Percentiles rank a stretch among this genome's conserved stretches.
phyloP scores from a whole-genome alignment of 2,797 vertebrate genomes.

The Choloepus didactylus region DNA sequence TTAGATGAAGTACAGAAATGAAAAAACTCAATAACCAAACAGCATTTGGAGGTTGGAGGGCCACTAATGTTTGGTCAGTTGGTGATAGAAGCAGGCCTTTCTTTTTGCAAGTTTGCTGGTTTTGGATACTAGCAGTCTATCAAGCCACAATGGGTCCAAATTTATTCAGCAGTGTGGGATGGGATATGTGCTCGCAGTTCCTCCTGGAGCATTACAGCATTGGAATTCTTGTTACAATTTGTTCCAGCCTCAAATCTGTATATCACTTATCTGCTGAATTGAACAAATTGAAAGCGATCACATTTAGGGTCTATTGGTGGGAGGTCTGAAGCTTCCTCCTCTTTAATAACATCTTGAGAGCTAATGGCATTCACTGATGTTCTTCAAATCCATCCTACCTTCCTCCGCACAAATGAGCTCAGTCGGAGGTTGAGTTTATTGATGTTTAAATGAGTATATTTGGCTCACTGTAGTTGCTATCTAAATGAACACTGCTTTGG shows the following conservation, averaged over 20 bases:
- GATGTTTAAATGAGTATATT: slow-evolving; percentile 73
- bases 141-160: background rate
- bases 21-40: background rate
- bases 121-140: background rate
- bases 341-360: slow-evolving; percentile 72
- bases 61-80: background rate
- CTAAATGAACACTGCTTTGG: slow-evolving; percentile 71
- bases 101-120: background rate
- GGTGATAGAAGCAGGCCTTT: background rate
- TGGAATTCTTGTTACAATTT: slow-evolving; percentile 60
- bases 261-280: slow-evolving; percentile 71
- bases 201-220: slow-evolving; percentile 1
- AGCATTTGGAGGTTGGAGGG: background rate
- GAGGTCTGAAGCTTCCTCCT: slow-evolving; percentile 59
- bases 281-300: slow-evolving; percentile 80
- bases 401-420: slow-evolving; percentile 74
- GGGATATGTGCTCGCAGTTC: background rate
- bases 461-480: slow-evolving; percentile 54
- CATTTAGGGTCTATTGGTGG: slow-evolving; percentile 68
- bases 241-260: slow-evolving; percentile 56
- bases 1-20: slow-evolving; percentile 21
- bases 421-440: slow-evolving; percentile 68
- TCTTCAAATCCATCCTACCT: slow-evolving; percentile 60
- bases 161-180: background rate
- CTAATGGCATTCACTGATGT: slow-evolving; percentile 39